These are phyloP conservation scores for Ifrita kowaldi DNA, from an alignment of 2,113 vertebrate species.

Conservation along the genomic window DNA sequence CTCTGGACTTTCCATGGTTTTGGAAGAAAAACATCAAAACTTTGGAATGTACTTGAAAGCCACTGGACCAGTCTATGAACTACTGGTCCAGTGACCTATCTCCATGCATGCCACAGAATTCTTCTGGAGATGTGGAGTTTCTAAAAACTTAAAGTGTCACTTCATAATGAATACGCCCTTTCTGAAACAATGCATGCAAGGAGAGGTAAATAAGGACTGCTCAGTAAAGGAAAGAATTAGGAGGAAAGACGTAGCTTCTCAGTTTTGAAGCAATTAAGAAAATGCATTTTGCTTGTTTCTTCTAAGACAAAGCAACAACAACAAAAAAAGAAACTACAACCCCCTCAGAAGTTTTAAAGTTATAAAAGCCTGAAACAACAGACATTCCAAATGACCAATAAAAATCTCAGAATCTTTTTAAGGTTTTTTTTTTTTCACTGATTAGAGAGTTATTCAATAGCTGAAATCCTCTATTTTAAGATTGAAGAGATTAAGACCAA, in stretches of 20 bases:
- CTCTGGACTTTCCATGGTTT: not conserved
- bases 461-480: constrained; percentile 37
- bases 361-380: not conserved
- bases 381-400: not conserved
- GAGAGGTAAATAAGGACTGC: not conserved
- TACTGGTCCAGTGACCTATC: not conserved
- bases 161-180: not conserved
- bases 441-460: not conserved
- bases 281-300: not conserved
- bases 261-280: not conserved
- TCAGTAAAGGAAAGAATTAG: not conserved
- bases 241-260: not conserved
- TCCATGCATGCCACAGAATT: not conserved
- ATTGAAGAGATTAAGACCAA: constrained; percentile 48
- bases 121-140: not conserved
- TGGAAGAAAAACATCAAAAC: not conserved
- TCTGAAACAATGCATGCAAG: not conserved
- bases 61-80: not conserved
- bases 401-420: not conserved
- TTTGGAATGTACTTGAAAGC: not conserved
- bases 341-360: not conserved
- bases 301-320: not conserved
- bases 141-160: not conserved
- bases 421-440: not conserved
- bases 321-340: not conserved